phyloP scores from a whole-genome alignment of 1,140 invertebrate genomes.

The Rhagoletis zephyria region DNA sequence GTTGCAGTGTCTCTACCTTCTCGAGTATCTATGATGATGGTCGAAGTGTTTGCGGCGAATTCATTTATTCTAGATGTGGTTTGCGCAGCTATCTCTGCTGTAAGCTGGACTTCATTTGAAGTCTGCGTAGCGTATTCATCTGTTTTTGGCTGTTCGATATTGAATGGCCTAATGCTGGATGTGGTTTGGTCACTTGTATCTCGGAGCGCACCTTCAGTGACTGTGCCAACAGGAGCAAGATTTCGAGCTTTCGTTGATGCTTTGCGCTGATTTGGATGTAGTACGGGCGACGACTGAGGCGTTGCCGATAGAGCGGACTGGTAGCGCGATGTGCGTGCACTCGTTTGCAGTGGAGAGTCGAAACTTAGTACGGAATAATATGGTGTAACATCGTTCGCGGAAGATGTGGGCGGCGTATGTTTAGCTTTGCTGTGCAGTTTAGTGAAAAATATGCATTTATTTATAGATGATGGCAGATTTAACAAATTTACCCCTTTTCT shows the following conservation, averaged over 20 bases:
- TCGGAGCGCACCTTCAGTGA: background rate
- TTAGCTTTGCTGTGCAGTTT: background rate
- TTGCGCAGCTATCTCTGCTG: background rate
- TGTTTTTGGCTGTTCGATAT: too few species aligned
- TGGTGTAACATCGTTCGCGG: background rate
- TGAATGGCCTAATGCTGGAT: too few species aligned
- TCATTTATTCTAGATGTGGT: background rate
- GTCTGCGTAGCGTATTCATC: background rate
- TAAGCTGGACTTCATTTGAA: background rate
- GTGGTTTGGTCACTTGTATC: background rate
- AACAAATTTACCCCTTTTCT: background rate
- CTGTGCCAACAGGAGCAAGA: background rate
- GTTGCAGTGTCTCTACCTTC: too few species aligned
- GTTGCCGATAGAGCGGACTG: background rate
- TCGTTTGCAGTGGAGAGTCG: background rate
- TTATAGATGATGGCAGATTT: background rate
- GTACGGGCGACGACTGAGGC: background rate
- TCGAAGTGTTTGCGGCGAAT: too few species aligned
- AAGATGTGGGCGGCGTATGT: background rate
- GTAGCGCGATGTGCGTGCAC: background rate
- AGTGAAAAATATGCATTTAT: background rate
- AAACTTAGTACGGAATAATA: slow-evolving; percentile 10
- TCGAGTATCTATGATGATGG: too few species aligned
- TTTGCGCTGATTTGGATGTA: background rate
- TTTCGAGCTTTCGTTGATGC: background rate